These are phyloP conservation scores for Drosophila paulistorum DNA, from an alignment of 1,140 invertebrate species.

Conservation along the genomic window DNA sequence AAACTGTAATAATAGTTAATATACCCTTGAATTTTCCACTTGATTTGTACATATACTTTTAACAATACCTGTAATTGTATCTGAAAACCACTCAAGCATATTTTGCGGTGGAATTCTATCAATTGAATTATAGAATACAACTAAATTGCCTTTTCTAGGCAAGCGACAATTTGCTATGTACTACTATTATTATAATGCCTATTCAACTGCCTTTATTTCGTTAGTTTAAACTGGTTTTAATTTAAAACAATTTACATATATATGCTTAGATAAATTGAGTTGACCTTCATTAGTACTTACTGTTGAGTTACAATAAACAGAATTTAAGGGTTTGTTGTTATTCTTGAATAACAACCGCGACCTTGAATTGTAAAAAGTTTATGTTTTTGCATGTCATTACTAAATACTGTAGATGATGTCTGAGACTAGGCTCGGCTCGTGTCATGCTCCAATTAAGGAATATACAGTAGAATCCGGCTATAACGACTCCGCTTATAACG, in stretches of 20 bases:
- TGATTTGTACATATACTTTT: neutral
- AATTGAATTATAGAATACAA: neutral
- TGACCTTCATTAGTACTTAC: constrained; percentile 35
- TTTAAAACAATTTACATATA: constrained; percentile 36
- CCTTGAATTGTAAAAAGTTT: constrained; percentile 28
- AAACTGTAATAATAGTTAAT: too few relatives aligned
- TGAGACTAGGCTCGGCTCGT: neutral
- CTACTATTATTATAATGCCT: neutral
- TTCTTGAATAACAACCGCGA: constrained; percentile 41
- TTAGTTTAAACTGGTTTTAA: constrained; percentile 34
- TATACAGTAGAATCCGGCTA: too few relatives aligned
- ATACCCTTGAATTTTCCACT: too few relatives aligned
- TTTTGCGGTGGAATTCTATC: neutral
- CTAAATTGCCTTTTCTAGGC: neutral
- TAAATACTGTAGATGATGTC: too few relatives aligned
- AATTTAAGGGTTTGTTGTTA: constrained; percentile 38
- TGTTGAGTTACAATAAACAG: constrained; percentile 26
- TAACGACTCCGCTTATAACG: too few relatives aligned
- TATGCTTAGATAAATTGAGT: neutral
- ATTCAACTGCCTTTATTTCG: constrained; percentile 25
- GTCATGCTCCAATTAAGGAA: too few relatives aligned
- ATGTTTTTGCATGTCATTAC: neutral
- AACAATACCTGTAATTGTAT: neutral
- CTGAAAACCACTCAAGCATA: too few relatives aligned
- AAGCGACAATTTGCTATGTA: neutral